Percentiles rank a stretch among this genome's conserved stretches.
Evolutionary conservation across 1,140 invertebrate genomes (phyloP).

Genomic region (Halictus rubicundus): DNA sequence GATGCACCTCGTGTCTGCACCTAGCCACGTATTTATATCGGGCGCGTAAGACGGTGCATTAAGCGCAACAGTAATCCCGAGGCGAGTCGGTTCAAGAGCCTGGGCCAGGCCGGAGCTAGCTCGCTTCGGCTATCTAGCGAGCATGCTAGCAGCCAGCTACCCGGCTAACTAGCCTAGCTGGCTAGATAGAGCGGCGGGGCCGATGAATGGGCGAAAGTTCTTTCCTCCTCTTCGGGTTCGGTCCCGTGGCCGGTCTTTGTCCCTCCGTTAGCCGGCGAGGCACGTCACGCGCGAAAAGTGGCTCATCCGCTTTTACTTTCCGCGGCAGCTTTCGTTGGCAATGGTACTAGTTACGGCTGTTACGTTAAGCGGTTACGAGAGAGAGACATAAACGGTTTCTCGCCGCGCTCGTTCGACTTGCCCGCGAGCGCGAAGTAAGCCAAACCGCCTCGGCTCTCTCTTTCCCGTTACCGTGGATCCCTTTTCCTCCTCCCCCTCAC

Average conservation of each 20-base stretch:
- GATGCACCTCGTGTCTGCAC: slow-evolving; percentile 15
- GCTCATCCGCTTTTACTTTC: slow-evolving; percentile 77
- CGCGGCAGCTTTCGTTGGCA: slow-evolving; percentile 76
- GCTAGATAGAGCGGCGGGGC: neutral
- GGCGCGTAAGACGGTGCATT: slow-evolving; percentile 11
- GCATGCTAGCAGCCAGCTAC: too few relatives aligned
- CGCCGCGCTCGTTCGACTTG: slow-evolving; percentile 34
- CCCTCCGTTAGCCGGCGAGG: neutral
- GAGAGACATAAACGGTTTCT: slow-evolving; percentile 43
- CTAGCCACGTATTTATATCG: slow-evolving; percentile 34
- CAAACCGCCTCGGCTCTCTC: slow-evolving; percentile 26
- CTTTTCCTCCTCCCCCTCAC: too few relatives aligned
- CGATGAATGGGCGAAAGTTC: slow-evolving; percentile 60
- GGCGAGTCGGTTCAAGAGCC: slow-evolving; percentile 34
- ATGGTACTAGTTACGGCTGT: slow-evolving; percentile 78
- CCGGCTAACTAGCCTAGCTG: neutral
- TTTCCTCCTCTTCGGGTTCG: slow-evolving; percentile 53
- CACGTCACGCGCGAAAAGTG: slow-evolving; percentile 67
- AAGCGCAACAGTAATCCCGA: slow-evolving; percentile 30
- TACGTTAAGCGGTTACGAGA: slow-evolving; percentile 72
- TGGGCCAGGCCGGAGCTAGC: neutral
- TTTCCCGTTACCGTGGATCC: neutral
- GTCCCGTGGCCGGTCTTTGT: slow-evolving; percentile 17
- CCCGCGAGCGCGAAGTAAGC: slow-evolving; percentile 42
- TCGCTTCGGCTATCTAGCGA: too few relatives aligned